Evolutionary conservation across 1,140 invertebrate genomes (phyloP), one percentile per base, ranked within the genome.

Genomic region (Phymorhynchus buccinoides): DNA sequence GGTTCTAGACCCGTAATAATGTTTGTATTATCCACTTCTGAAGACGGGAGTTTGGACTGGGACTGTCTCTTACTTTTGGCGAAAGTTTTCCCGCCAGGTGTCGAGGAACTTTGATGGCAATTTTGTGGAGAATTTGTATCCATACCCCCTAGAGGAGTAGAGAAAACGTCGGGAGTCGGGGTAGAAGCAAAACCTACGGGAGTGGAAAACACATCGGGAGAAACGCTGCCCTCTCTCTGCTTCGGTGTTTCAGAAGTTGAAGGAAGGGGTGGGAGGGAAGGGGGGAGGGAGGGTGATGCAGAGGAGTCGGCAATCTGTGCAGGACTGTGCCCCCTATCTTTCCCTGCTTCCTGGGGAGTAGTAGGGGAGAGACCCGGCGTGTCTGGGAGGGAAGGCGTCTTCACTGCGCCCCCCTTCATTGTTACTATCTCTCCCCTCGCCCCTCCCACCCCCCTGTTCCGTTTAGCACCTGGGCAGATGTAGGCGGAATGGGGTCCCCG

Each of bases 261-360:
- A 41, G 16, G 35, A 39, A 22, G 73, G 27, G 73, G 37, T 6
- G 3, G 39, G 27, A 37, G 37, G 35, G 73, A 9, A 37, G 78
- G 56, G 56, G 41, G 3, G 44, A 56, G 22, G 42, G 27, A 80
- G 27, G 78, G 44, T 9, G 52, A 48, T 12, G 52, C 80, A 83
- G 81, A 71, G 62, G 66, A 22, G 30, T 83, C 81, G 41, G 81
- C 81, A 83, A 83, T 71, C 1, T 44, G 37, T 4, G 81, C 62
- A 68, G 66, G 81, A 71, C 62, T 56, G 22, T 9, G 27, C 14
- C 41, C 81, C 16, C 66, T 73, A 42, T 83, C 81, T 35, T 18
- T 22, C 22, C 22, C 27, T 4, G 56, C 56, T 62, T 18, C 7
- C 44, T 6, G 44, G 18, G 44, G 44, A 18, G 7, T 18, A 6